Conservation (phyloP, 1,140 invertebrate genomes). For the Hetaerina americana region DNA sequence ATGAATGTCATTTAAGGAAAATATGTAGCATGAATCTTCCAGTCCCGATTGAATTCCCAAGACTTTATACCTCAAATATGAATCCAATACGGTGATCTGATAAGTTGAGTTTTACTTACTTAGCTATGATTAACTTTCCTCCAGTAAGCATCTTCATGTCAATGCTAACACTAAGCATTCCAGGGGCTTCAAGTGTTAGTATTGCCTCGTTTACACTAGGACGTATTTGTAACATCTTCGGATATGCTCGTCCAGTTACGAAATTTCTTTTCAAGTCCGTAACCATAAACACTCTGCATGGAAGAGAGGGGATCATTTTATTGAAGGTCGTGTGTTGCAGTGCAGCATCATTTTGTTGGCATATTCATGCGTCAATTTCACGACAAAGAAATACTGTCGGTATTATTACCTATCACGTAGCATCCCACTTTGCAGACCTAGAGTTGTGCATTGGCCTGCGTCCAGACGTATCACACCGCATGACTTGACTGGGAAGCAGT, state of each 20-base stretch:
- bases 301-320: too few relatives aligned
- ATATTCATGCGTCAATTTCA: too few relatives aligned
- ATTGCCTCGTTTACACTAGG: slow-evolving; percentile 30
- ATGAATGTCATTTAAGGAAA: too few relatives aligned
- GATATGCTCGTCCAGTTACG: slow-evolving; percentile 34
- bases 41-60: too few relatives aligned
- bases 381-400: too few relatives aligned
- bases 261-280: slow-evolving; percentile 34
- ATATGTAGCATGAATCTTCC: too few relatives aligned
- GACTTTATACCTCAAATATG: too few relatives aligned
- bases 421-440: slow-evolving; percentile 35
- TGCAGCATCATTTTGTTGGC: too few relatives aligned
- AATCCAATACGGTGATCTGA: too few relatives aligned
- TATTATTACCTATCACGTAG: slow-evolving; percentile 31
- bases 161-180: slow-evolving; percentile 34
- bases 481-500: slow-evolving; percentile 38
- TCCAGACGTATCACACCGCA: slow-evolving; percentile 28
- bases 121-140: neutral
- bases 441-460: slow-evolving; percentile 28
- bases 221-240: slow-evolving; percentile 35
- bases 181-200: slow-evolving; percentile 32
- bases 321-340: too few relatives aligned
- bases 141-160: slow-evolving; percentile 24
- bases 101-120: too few relatives aligned
- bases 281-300: slow-evolving; percentile 30